Evolutionary conservation across 2,888 invertebrate species (phyloP).

Genomic region (Lypha dubia): DNA sequence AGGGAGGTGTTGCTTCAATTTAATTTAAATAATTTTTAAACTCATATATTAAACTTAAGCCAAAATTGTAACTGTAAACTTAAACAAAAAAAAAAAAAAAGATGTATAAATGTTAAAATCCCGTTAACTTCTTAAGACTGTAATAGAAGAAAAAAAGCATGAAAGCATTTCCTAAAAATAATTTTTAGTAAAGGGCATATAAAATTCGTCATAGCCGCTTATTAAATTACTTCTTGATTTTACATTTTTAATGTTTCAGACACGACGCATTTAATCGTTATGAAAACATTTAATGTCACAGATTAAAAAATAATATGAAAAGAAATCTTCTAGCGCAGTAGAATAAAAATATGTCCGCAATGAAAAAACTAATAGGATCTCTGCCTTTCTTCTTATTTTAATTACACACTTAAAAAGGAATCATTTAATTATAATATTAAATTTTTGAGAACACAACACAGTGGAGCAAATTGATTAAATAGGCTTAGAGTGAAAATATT

Average conservation of each 20-base stretch:
- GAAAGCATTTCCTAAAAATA: no score
- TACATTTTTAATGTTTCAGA: constrained; percentile 14
- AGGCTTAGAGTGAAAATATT: no score
- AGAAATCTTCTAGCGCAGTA: neutral
- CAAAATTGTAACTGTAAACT: no score
- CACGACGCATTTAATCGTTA: constrained; percentile 44
- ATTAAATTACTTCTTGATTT: neutral
- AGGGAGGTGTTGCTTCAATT: no score
- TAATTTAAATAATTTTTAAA: no score
- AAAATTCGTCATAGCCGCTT: neutral
- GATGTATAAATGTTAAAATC: no score
- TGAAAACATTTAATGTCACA: constrained; percentile 62
- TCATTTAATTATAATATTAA: neutral
- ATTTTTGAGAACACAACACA: neutral
- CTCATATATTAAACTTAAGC: no score
- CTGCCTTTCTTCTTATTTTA: neutral
- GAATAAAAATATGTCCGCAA: neutral
- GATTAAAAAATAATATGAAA: constrained; percentile 26
- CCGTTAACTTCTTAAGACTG: no score
- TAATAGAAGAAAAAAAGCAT: no score
- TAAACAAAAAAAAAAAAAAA: no score
- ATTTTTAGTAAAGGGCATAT: neutral
- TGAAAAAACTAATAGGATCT: neutral
- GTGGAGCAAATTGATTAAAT: neutral
- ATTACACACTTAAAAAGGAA: neutral